Evolutionary conservation across 2,888 invertebrate genomes (phyloP).

Genomic region (Scrobipalpa atriplicella): DNA sequence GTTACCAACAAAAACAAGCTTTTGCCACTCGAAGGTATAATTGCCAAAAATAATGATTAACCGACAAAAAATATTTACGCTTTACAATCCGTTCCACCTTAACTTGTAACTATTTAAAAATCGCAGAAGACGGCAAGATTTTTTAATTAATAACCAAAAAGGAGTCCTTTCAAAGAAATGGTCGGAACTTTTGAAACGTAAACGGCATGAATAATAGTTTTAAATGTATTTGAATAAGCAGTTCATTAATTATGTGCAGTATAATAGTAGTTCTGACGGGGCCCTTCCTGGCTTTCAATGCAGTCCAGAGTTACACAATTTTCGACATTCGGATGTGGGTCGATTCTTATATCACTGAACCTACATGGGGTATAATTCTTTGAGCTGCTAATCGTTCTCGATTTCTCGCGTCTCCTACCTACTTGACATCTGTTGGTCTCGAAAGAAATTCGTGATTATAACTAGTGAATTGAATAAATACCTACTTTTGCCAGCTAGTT

Average conservation of each 20-base stretch:
- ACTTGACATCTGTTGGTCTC: conserved; percentile 7
- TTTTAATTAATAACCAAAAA: conserved; percentile 74
- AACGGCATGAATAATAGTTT: conserved; percentile 83
- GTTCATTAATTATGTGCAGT: conserved; percentile 79
- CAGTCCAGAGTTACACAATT: conserved; percentile 72
- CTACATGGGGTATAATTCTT: conserved; percentile 16
- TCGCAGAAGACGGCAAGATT: conserved; percentile 62
- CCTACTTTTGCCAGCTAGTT: neutral
- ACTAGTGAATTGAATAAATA: neutral
- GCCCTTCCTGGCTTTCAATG: conserved; percentile 80
- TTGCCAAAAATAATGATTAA: conserved; percentile 32
- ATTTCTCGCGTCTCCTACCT: neutral
- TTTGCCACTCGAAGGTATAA: neutral
- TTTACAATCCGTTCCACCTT: conserved; percentile 54
- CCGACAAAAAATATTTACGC: conserved; percentile 60
- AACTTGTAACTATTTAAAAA: conserved; percentile 56
- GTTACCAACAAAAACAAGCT: neutral
- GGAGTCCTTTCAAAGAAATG: conserved; percentile 72
- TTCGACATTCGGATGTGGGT: conserved; percentile 49
- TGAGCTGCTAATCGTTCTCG: neutral
- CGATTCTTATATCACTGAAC: conserved; percentile 39
- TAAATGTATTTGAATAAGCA: conserved; percentile 82
- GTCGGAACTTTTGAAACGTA: conserved; percentile 79
- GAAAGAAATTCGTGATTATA: neutral
- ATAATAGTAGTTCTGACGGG: conserved; percentile 81